A percentile compares a stretch with the other conserved stretches of the same genome.
phyloP scores from a whole-genome alignment of 92 coral and sea anemone genomes.

The Metridium senile region DNA sequence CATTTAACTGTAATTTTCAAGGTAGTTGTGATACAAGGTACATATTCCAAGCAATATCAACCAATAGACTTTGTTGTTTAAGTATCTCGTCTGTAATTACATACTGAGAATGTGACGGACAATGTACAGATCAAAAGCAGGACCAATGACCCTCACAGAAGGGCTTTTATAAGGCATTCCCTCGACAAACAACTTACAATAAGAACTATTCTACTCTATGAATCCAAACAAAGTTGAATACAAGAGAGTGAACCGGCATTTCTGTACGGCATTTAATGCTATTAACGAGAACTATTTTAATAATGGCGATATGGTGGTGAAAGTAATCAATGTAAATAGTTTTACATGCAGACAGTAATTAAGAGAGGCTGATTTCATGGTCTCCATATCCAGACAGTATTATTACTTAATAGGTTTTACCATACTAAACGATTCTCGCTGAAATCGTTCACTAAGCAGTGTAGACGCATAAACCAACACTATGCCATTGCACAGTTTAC shows the following conservation, averaged over 20 bases:
- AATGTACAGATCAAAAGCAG: background rate
- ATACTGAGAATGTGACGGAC: conserved; percentile 27
- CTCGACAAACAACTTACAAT: background rate
- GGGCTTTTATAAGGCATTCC: conserved; percentile 17
- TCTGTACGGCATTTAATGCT: background rate
- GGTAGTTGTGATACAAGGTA: background rate
- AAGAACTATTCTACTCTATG: background rate
- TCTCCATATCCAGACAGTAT: background rate
- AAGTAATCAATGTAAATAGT: conserved; percentile 15
- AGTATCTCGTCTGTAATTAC: conserved; percentile 31
- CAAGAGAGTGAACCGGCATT: background rate
- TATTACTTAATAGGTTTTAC: background rate
- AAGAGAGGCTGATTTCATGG: background rate
- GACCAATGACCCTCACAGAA: conserved; percentile 19
- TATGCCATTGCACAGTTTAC: background rate
- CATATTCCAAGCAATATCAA: background rate
- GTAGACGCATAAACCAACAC: background rate
- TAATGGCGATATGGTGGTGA: conserved; percentile 18
- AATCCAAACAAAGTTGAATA: background rate
- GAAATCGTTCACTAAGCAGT: background rate
- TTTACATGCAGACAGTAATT: conserved; percentile 18
- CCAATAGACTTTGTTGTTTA: conserved; percentile 6
- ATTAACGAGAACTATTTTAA: background rate
- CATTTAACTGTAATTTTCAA: too few relatives aligned
- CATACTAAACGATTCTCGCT: background rate